Percentiles rank a stretch among this genome's conserved stretches.
Conservation (phyloP, 2,888 invertebrate genomes). For the Hydriomena furcata region DNA sequence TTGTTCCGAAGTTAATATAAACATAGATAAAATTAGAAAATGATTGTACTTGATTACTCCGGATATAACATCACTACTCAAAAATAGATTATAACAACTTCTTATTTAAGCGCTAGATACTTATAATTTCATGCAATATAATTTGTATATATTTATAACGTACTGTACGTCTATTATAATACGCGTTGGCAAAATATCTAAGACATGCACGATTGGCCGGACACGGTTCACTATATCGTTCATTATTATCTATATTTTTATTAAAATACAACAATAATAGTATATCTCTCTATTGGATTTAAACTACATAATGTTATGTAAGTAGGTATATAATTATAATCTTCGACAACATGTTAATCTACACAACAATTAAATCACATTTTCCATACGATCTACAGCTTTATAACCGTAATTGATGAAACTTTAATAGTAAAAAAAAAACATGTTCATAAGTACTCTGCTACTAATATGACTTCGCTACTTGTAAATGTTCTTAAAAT, state of each 20-base stretch:
- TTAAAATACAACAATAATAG: constrained; percentile 77
- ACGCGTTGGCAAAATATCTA: constrained; percentile 69
- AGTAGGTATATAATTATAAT: constrained; percentile 64
- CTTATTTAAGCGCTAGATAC: constrained; percentile 60
- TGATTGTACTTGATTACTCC: constrained; percentile 73
- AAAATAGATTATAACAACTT: constrained; percentile 48
- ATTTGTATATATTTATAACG: constrained; percentile 57
- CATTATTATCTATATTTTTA: constrained; percentile 63
- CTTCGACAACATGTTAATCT: constrained; percentile 73
- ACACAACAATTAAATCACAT: constrained; percentile 82
- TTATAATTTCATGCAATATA: constrained; percentile 59
- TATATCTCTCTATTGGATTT: constrained; percentile 76
- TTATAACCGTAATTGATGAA: constrained; percentile 60
- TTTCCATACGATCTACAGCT: constrained; percentile 65
- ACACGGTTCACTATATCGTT: constrained; percentile 69
- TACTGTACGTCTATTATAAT: constrained; percentile 50
- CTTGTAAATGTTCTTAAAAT: constrained; percentile 80
- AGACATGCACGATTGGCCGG: constrained; percentile 77
- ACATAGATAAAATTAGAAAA: constrained; percentile 52
- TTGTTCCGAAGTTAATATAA: constrained; percentile 57
- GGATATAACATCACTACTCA: constrained; percentile 52
- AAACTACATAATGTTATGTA: constrained; percentile 71
- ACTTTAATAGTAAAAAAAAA: constrained; percentile 50
- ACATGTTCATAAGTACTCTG: constrained; percentile 71
- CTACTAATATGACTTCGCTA: constrained; percentile 66